Evolutionary conservation across 1,140 invertebrate species (phyloP), one percentile per base, ranked within the genome.

Genomic region (Orius laevigatus): DNA sequence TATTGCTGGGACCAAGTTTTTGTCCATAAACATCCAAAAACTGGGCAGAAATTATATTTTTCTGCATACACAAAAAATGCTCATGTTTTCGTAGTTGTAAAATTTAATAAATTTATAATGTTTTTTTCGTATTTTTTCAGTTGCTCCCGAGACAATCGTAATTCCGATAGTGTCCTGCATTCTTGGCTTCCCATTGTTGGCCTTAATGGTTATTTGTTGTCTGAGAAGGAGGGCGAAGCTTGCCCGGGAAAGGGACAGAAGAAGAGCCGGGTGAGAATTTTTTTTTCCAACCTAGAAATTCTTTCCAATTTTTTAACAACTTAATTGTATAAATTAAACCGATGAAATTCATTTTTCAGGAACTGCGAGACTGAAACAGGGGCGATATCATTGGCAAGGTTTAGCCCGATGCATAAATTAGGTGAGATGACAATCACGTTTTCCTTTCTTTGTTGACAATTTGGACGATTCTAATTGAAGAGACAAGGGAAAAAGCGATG

Each of bases 101-200:
- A n/a, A n/a, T n/a, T n/a, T n/a, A n/a, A n/a, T n/a, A n/a, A n/a
- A n/a, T n/a, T n/a, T n/a, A n/a, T n/a, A n/a, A n/a, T n/a, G n/a
- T n/a, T n/a, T n/a, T 25, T 25, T 25, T 25, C 8, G 25, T 25
- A 25, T 25, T 49, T 56, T 77, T 77, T 32, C 75, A 89, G 86
- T 90, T 49, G 79, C 84, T 46, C 84, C 85, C 25, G 83, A 89
- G 63, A 83, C 81, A 46, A 81, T 90, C 54, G 83, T 89, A 9
- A 78, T 90, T 32, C 85, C 85, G 6, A 90, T 90, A 53, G 78
- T 90, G 9, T 87, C 84, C 9, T 87, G 84, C 61, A 89, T 90
- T 60, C 73, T 90, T 55, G 84, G 84, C 39, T 90, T 90, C 58
- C 86, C 86, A 12, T 66, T 89, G 14, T 62, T 89, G 56, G 85